phyloP scores from a whole-genome alignment of 1,140 invertebrate genomes.

The Myzus persicae region DNA sequence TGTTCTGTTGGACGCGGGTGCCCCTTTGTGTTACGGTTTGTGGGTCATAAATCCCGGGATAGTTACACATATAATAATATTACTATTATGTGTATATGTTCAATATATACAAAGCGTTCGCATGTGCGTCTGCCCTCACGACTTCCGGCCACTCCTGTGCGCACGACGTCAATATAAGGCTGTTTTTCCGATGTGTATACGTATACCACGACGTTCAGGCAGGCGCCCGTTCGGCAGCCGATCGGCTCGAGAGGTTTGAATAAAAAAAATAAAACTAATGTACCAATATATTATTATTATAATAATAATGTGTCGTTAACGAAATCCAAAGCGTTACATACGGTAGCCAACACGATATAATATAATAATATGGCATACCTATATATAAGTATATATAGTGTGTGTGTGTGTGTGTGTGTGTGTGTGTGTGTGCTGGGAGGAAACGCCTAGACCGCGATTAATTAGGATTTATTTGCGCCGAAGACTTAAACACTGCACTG shows the following conservation, averaged over 20 bases:
- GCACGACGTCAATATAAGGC: neutral
- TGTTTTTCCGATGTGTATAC: neutral
- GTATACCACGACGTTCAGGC: neutral
- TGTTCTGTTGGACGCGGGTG: neutral
- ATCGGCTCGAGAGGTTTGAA: conserved; percentile 32
- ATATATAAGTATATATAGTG: no score
- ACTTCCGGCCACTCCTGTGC: conserved; percentile 48
- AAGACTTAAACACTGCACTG: neutral
- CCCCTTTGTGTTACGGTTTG: conserved; percentile 28
- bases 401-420: no score
- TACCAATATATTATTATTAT: neutral
- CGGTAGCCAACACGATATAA: neutral
- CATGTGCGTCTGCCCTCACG: conserved; percentile 23
- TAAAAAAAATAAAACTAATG: neutral
- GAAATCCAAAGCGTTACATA: neutral
- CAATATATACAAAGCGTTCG: neutral
- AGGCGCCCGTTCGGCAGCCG: conserved; percentile 29
- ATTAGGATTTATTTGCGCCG: conserved; percentile 39
- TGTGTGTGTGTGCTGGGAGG: neutral
- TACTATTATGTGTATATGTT: neutral
- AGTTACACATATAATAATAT: conserved; percentile 12
- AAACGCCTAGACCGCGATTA: conserved; percentile 18
- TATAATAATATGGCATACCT: neutral
- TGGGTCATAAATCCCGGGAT: conserved; percentile 40
- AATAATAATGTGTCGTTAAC: neutral